Evolutionary conservation across 2,888 invertebrate genomes (phyloP), one percentile per base, ranked within the genome.

Genomic region (Aphodius granarius): DNA sequence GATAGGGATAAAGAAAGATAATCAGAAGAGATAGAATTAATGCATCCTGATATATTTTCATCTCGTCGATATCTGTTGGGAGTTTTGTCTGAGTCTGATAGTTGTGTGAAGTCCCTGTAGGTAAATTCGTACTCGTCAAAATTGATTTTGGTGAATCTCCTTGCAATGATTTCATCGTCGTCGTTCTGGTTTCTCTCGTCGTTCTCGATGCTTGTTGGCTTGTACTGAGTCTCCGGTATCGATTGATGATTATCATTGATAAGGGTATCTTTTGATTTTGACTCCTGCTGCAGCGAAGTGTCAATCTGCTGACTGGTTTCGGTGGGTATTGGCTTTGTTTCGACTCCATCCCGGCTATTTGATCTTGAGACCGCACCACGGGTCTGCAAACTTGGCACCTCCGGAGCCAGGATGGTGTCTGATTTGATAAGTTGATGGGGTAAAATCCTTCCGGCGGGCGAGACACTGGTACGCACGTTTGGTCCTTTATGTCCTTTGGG

Each of bases 381-480:
- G 77, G 76, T 79, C 81, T 86, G 86, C 79, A 84, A 81, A 80
- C 81, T 83, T 79, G 86, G 84, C 76, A 86, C 84, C 81, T 86
- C 86, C 80, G 87, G 86, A 86, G 87, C 87, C 87, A 87, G 86
- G 85, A 83, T 86, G 85, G 82, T 80, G 77, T 78, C 78, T 80
- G 78, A 78, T 78, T 76, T 71, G 75, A 74, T 73, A 73, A 75
- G 74, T 70, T 75, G 76, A 65, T 72, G 72, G 73, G 74, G 73
- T 79, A 81, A 78, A 78, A 79, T 73, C 75, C 78, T 77, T 78
- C 71, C 76, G 75, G 74, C 70, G 73, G 72, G 43, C 76, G 74
- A 76, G 73, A 76, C 73, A 78, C 79, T 74, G 75, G 75, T 77
- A 82, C 81, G 77, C 78, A 77, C 80, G 75, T 77, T 79, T 83